These are phyloP conservation scores for Stenodera caucasica DNA, from an alignment of 2,888 invertebrate species.

Conservation along the genomic window DNA sequence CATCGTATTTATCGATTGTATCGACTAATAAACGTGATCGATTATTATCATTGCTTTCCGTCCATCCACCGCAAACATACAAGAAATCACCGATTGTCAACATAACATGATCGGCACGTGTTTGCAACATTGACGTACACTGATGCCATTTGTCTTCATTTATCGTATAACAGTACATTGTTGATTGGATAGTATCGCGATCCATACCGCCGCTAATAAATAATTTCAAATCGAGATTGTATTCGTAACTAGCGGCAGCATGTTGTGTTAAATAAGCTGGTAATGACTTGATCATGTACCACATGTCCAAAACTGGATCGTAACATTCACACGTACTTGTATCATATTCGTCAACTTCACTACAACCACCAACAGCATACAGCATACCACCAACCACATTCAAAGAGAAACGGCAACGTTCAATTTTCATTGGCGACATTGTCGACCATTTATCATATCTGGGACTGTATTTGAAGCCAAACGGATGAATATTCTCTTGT, in stretches of 20 bases:
- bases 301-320: conserved; percentile 60
- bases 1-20: conserved; percentile 68
- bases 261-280: conserved; percentile 64
- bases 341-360: conserved; percentile 60
- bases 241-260: conserved; percentile 57
- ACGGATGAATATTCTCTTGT: conserved; percentile 72
- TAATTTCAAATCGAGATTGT: conserved; percentile 52
- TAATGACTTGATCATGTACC: conserved; percentile 62
- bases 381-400: conserved; percentile 61
- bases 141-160: conserved; percentile 60
- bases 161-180: conserved; percentile 59
- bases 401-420: conserved; percentile 68
- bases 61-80: conserved; percentile 70
- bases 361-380: conserved; percentile 68
- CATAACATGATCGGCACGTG: conserved; percentile 69
- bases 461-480: conserved; percentile 66
- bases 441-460: conserved; percentile 67
- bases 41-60: conserved; percentile 57
- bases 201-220: conserved; percentile 62
- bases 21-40: conserved; percentile 57
- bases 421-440: conserved; percentile 67
- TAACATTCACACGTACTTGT: conserved; percentile 63
- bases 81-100: conserved; percentile 61
- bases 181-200: conserved; percentile 58
- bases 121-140: conserved; percentile 60